Conservation (phyloP, 2,888 invertebrate species). For the Gisinianus flammeolus region DNA sequence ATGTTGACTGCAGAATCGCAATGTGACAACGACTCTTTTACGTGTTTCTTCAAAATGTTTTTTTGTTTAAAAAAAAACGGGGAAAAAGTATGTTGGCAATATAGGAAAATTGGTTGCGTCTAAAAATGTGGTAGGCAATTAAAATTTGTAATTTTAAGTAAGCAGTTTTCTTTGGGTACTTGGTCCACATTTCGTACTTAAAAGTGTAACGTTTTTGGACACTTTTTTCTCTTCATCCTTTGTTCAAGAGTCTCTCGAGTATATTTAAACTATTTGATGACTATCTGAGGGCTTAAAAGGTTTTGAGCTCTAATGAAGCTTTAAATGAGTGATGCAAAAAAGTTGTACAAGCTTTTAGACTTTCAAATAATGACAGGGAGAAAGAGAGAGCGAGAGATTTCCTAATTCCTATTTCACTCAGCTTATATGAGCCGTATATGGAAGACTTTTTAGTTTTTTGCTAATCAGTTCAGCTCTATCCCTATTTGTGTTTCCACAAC, state of each 20-base stretch:
- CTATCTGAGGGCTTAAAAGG: constrained; percentile 29
- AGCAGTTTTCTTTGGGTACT: too few relatives aligned
- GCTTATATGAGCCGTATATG: constrained; percentile 20
- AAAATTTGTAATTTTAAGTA: too few relatives aligned
- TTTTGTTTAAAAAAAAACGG: too few relatives aligned
- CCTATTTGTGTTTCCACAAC: too few relatives aligned
- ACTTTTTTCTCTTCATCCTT: constrained; percentile 1
- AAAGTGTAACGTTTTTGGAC: too few relatives aligned
- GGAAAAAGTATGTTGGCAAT: not conserved
- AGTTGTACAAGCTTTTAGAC: constrained; percentile 30
- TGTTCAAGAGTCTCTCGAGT: not conserved
- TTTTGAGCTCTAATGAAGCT: constrained; percentile 34
- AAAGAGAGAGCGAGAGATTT: constrained; percentile 7
- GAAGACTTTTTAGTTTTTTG: constrained; percentile 12
- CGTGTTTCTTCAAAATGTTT: too few relatives aligned
- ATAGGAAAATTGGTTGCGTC: too few relatives aligned
- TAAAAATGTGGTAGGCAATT: too few relatives aligned
- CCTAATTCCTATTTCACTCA: constrained; percentile 30
- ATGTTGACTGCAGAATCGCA: too few relatives aligned
- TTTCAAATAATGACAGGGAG: constrained; percentile 19
- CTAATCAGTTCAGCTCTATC: constrained; percentile 18
- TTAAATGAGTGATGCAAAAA: constrained; percentile 37
- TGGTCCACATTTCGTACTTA: too few relatives aligned
- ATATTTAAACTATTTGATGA: constrained; percentile 32
- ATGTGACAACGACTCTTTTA: too few relatives aligned